Conservation (phyloP, 2,113 vertebrate genomes). For the Syngnathoides biaculeatus region DNA sequence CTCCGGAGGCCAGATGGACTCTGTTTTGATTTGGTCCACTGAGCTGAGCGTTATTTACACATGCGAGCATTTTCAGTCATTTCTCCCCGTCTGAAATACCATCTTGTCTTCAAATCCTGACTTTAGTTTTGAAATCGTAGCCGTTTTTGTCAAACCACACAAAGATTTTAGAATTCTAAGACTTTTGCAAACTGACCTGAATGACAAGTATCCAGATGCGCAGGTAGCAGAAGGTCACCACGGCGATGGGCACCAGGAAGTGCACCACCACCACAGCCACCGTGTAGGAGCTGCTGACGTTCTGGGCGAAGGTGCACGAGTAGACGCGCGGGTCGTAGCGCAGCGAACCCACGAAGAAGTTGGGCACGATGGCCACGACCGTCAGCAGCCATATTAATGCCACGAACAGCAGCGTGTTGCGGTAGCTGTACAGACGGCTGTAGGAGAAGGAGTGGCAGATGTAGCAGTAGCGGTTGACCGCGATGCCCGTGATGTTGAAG, state of each 20-base stretch:
- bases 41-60: conserved; percentile 7
- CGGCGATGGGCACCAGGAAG: conserved; percentile 85
- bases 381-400: conserved; percentile 79
- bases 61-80: background rate
- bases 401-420: conserved; percentile 81
- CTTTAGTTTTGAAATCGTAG: too few species aligned
- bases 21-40: background rate
- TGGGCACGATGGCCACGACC: conserved; percentile 80
- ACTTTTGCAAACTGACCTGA: conserved; percentile 61
- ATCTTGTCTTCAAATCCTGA: background rate
- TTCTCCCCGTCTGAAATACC: background rate
- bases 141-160: too few species aligned
- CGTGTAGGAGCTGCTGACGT: conserved; percentile 80
- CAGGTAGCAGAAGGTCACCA: conserved; percentile 90
- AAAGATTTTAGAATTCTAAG: too few species aligned
- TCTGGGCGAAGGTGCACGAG: conserved; percentile 88
- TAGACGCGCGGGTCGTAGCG: conserved; percentile 85
- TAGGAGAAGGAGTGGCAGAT: conserved; percentile 86
- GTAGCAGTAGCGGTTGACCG: conserved; percentile 88
- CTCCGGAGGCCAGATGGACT: background rate
- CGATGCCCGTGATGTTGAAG: conserved; percentile 90
- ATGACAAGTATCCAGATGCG: conserved; percentile 87
- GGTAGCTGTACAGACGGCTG: conserved; percentile 77
- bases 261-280: conserved; percentile 81
- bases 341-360: conserved; percentile 85